A percentile compares a stretch with the other conserved stretches of the same genome.
phyloP scores from a whole-genome alignment of 2,888 invertebrate genomes.

The Aricia artaxerxes region DNA sequence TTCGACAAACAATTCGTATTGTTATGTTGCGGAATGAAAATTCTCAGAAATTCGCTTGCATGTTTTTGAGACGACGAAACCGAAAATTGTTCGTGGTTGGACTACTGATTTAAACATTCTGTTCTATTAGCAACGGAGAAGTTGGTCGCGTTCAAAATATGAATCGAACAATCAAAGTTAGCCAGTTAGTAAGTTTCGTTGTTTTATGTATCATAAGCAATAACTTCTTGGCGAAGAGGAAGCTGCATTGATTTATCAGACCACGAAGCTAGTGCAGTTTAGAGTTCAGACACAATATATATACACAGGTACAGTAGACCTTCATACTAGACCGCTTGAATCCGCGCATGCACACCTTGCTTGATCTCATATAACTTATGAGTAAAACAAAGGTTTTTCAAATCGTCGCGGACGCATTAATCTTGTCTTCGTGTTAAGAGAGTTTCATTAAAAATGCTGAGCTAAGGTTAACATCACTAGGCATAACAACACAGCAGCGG shows the following conservation, averaged over 20 bases:
- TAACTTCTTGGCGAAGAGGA: conserved; percentile 13
- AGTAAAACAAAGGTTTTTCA: no score
- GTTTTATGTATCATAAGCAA: conserved; percentile 12
- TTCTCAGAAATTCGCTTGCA: not conserved
- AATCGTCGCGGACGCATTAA: no score
- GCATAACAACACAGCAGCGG: no score
- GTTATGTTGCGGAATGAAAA: not conserved
- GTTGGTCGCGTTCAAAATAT: not conserved
- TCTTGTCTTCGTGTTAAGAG: no score
- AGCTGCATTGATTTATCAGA: conserved; percentile 14
- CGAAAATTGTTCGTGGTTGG: not conserved
- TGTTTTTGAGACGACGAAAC: not conserved
- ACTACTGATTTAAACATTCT: not conserved
- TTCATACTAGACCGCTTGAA: no score
- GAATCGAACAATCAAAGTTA: not conserved
- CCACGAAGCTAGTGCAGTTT: not conserved
- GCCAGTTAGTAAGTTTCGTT: not conserved
- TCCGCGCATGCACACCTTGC: no score
- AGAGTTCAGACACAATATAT: not conserved
- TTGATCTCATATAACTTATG: no score
- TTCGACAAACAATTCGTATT: not conserved
- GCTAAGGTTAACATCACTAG: no score
- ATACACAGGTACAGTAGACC: no score
- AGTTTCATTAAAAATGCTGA: no score
- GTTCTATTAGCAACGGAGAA: not conserved